Base-by-base conservation (phyloP, 2,888 invertebrate species). In the Theodoxus fluviatilis region DNA sequence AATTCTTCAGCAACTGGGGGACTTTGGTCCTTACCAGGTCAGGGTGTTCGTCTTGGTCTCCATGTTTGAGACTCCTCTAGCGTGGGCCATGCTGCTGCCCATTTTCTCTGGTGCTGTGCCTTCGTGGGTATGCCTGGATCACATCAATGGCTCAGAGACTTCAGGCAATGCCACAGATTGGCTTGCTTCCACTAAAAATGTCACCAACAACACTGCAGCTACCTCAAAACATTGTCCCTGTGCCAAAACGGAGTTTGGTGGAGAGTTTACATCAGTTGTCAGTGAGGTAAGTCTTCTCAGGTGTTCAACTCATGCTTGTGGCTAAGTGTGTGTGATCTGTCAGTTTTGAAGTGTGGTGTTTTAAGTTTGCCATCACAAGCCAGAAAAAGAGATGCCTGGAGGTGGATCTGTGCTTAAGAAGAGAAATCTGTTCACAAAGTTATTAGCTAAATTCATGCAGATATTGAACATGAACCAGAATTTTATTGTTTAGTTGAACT, bases 71-170 rank as follows among this genome's bases (percentile, higher is more conserved):
- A 81, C 83, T 0, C 83, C 86, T 0, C 78, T 83, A 25, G 84
- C 84, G 12, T 84, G 84, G 83, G 82, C 83, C 9, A 84, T 86
- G 83, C 73, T 86, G 38, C 76, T 84, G 28, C 84, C 84, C 1
- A 80, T 85, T 22, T 78, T 86, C 63, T 75, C 81, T 1, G 78
- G 80, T 63, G 80, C 78, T 38, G 78, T 73, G 33, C 80, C 83
- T 25, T 72, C 78, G 25, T 83, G 80, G 77, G 71, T 67, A 18
- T 84, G 84, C 70, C 69, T 72, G 47, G 75, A 71, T 15, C 47
- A 65, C 38, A 72, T 61, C 18, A 40, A 73, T 15, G 72, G 68
- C 2, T 22, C 25, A 4, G 35, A 49, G 22, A 35, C 31, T 49
- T 25, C 35, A 6, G 4, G 7, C 0, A 67, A 55, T 57, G 28